Conservation (phyloP, 1,140 invertebrate species). For the Pararge aegeria region DNA sequence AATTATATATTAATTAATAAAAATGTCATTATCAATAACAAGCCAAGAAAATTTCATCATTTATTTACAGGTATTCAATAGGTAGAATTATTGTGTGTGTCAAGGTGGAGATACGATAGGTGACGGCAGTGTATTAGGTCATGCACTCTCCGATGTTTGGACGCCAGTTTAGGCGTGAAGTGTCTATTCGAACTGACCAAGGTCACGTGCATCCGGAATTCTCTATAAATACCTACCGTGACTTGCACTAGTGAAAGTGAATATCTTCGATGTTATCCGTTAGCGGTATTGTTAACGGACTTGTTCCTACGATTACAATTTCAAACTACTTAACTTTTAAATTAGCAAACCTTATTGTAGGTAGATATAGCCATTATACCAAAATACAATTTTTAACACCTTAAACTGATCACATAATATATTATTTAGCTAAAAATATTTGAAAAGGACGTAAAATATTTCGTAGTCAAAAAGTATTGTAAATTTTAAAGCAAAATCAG, state of each 20-base stretch:
- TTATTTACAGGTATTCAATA: conserved; percentile 1
- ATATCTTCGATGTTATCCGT: background rate
- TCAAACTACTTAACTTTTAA: too few species aligned
- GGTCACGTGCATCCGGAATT: conserved; percentile 58
- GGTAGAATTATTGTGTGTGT: conserved; percentile 41
- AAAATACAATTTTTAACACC: too few species aligned
- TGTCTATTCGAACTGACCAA: conserved; percentile 51
- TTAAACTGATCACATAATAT: too few species aligned
- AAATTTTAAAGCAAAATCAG: too few species aligned
- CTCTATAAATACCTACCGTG: conserved; percentile 13
- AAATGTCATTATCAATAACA: background rate
- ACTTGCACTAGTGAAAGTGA: conserved; percentile 24
- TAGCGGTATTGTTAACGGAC: background rate
- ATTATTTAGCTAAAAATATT: too few species aligned
- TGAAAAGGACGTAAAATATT: too few species aligned
- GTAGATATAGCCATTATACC: too few species aligned
- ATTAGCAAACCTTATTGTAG: too few species aligned
- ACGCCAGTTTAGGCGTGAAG: conserved; percentile 60
- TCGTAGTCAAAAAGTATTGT: too few species aligned
- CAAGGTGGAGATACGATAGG: conserved; percentile 64
- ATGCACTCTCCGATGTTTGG: conserved; percentile 49
- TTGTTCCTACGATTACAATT: background rate
- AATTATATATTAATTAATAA: background rate
- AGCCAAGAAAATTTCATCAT: conserved; percentile 1
- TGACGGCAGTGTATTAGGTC: conserved; percentile 66